A percentile compares a stretch with the other conserved stretches of the same genome.
Evolutionary conservation across 2,113 vertebrate species (phyloP).

Genomic region (Rana temporaria): DNA sequence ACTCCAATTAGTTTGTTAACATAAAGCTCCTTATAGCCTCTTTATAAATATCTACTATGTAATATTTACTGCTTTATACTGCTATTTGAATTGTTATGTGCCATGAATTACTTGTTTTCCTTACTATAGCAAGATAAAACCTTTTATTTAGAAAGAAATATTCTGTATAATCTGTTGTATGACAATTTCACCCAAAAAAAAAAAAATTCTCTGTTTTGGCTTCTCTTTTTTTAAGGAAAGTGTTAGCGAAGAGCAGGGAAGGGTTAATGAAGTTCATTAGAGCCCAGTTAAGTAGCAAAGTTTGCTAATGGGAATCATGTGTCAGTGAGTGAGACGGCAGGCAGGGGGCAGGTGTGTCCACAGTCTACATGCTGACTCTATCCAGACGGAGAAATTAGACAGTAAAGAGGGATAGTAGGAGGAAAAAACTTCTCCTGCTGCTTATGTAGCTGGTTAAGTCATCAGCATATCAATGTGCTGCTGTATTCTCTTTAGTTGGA

Average conservation of each 20-base stretch:
- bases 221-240: not conserved
- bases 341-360: conserved; percentile 31
- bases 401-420: conserved; percentile 16
- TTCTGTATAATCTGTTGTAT: too few relatives aligned
- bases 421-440: conserved; percentile 49
- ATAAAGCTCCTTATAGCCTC: too few relatives aligned
- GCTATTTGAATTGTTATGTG: too few relatives aligned
- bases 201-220: not conserved
- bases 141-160: too few relatives aligned
- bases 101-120: too few relatives aligned
- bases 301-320: conserved; percentile 61
- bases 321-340: conserved; percentile 2
- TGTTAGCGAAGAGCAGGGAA: not conserved
- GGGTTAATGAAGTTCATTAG: conserved; percentile 47
- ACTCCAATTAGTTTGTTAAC: too few relatives aligned
- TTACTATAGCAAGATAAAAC: too few relatives aligned
- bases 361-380: conserved; percentile 1
- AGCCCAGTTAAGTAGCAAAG: conserved; percentile 43
- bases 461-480: conserved; percentile 47
- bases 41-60: too few relatives aligned
- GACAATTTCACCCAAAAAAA: too few relatives aligned
- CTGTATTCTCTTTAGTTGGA: conserved; percentile 50
- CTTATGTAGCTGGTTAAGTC: conserved; percentile 54
- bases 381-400: conserved; percentile 24
- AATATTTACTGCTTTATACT: too few relatives aligned